A percentile compares a stretch with the other conserved stretches of the same genome.
These are phyloP conservation scores for Pseudococcus longispinus DNA, from an alignment of 2,888 invertebrate genomes.

Conservation along the genomic window DNA sequence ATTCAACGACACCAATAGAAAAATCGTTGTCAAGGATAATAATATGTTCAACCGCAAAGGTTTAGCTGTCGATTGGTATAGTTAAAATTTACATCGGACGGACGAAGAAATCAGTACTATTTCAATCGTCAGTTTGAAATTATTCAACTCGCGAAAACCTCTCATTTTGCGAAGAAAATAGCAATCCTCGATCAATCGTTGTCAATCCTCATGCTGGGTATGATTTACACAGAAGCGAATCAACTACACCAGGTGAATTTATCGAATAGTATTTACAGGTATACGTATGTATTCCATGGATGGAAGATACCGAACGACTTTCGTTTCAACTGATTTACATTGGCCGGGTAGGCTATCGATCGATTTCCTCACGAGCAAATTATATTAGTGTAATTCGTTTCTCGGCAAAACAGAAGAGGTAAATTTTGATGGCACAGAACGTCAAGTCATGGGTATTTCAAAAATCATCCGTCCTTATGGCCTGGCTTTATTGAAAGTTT, in stretches of 20 bases:
- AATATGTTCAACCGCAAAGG: slow-evolving; percentile 74
- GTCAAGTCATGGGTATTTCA: slow-evolving; percentile 61
- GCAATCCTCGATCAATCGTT: slow-evolving; percentile 73
- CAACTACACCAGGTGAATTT: neutral
- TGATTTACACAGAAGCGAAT: neutral
- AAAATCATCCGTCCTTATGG: slow-evolving; percentile 71
- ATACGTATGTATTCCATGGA: slow-evolving; percentile 85
- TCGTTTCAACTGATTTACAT: slow-evolving; percentile 67
- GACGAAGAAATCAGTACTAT: slow-evolving; percentile 75
- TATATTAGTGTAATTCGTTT: slow-evolving; percentile 79
- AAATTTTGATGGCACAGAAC: slow-evolving; percentile 67
- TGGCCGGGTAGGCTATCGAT: slow-evolving; percentile 81
- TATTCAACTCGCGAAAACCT: slow-evolving; percentile 67
- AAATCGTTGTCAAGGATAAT: slow-evolving; percentile 69
- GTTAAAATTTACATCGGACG: slow-evolving; percentile 83
- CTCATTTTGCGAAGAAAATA: slow-evolving; percentile 68
- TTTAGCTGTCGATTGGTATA: slow-evolving; percentile 84
- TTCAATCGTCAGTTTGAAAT: slow-evolving; percentile 65
- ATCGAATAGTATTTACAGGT: slow-evolving; percentile 62
- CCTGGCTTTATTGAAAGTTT: slow-evolving; percentile 70
- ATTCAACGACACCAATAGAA: slow-evolving; percentile 68
- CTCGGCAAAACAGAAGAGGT: slow-evolving; percentile 74
- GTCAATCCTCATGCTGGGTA: slow-evolving; percentile 74
- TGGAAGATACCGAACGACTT: slow-evolving; percentile 69
- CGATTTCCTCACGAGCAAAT: slow-evolving; percentile 67